A percentile compares a stretch with the other conserved stretches of the same genome.
Evolutionary conservation across 1,140 invertebrate species (phyloP).

Genomic region (Sinella curviseta): DNA sequence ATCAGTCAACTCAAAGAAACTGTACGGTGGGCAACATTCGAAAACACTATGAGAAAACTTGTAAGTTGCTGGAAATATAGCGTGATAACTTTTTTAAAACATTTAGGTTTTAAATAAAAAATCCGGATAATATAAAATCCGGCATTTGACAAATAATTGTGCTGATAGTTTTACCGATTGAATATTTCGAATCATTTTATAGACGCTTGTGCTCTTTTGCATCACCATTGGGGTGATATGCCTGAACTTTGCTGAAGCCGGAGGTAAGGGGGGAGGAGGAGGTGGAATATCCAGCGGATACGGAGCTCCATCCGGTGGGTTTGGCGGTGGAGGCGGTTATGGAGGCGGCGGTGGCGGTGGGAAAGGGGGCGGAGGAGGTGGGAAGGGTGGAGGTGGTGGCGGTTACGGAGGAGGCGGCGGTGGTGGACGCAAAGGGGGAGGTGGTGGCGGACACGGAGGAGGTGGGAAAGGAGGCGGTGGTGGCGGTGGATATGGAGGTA

Average conservation of each 20-base stretch:
- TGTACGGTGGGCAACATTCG: neutral
- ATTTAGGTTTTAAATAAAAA: too few relatives aligned
- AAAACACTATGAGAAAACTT: neutral
- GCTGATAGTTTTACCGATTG: too few relatives aligned
- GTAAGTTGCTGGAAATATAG: neutral
- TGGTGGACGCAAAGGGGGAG: neutral
- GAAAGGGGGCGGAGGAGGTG: conserved; percentile 15
- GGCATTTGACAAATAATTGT: too few relatives aligned
- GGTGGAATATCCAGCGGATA: neutral
- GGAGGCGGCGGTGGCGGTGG: conserved; percentile 15
- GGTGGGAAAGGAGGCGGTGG: conserved; percentile 1
- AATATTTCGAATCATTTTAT: neutral
- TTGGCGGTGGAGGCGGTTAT: conserved; percentile 6
- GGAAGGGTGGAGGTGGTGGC: neutral
- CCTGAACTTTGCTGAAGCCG: neutral
- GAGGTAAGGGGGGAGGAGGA: neutral
- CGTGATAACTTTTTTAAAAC: too few relatives aligned
- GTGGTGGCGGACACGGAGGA: conserved; percentile 22
- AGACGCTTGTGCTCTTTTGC: neutral
- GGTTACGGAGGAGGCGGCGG: conserved; percentile 3
- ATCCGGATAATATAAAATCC: too few relatives aligned
- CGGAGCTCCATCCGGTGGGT: conserved; percentile 7
- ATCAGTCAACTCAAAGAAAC: neutral
- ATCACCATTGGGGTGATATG: neutral
- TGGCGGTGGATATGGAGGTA: conserved; percentile 16